Base-by-base conservation (phyloP, 2,113 vertebrate genomes). In the Paradoxurus hermaphroditus region DNA sequence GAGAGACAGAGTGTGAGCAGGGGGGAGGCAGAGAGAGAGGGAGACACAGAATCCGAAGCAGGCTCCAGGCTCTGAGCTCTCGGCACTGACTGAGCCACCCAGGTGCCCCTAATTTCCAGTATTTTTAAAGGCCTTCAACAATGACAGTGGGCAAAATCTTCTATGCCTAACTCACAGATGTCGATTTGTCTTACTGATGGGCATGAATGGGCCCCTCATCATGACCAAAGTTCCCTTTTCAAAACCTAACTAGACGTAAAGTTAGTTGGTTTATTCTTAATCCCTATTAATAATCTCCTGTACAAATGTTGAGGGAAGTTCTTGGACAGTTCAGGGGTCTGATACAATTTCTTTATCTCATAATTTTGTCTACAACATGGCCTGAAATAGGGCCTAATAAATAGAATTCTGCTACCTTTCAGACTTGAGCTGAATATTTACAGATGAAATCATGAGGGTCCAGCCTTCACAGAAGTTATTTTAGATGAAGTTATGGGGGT, bases 51-150 rank as follows among this genome's bases (percentile, higher is more conserved):
- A 9, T 59, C 56, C 8, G 56, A 59, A 59, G 56, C 56, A 59
- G 21, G 21, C 21, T 23, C 56, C 21, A 9, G 2, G 7, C 56
- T 59, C 56, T 59, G 56, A 59, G 56, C 56, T 59, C 19, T 59
- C 56, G 9, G 56, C 21, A 59, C 56, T 8, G 8, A 23, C 56
- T 59, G 21, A 59, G 56, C 56, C 56, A 25, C 56, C 21, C 21
- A 59, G 21, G 56, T 2, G 23, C 19, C 56, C 53, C 18, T 56
- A 21, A 7, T 53, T 53, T 53, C 53, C 21, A 59, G 19, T 59
- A 70, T 86, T 92, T 92, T 94, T 94, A 92, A 90, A 90, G 25
- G 73, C 19, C 21, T 82, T n/a, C 36, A 83, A 91, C 39, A 93
- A 34, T 94, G 73, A 9, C 56, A 77, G 8, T 95, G 53, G 27